Percentiles rank a stretch among this genome's conserved stretches.
Conservation (phyloP, 1,140 invertebrate genomes). For the Mesaphorura yosii region DNA sequence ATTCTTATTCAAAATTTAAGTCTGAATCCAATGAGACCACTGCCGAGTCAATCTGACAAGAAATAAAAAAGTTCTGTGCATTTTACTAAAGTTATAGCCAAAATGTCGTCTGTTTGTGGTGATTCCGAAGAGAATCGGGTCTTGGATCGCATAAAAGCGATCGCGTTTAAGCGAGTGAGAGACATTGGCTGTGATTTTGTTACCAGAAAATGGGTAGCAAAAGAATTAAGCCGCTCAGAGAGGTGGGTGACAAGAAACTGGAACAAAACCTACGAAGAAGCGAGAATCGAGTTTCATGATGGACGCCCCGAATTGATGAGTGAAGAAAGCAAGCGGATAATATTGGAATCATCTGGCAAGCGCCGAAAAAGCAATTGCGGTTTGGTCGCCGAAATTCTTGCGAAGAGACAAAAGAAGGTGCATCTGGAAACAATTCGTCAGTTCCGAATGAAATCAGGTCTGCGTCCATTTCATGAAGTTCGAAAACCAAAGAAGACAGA, state of each 20-base stretch:
- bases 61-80: neutral
- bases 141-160: neutral
- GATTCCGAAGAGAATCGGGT: neutral
- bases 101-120: neutral
- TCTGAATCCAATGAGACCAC: neutral
- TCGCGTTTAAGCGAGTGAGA: neutral
- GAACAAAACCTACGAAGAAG: neutral
- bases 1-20: too few species aligned
- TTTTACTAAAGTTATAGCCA: neutral
- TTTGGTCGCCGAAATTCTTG: neutral
- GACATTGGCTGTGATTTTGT: neutral
- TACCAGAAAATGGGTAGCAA: neutral
- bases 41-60: neutral
- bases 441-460: neutral
- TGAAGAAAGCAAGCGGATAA: neutral
- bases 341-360: neutral
- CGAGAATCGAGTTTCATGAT: neutral
- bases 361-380: neutral
- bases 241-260: neutral
- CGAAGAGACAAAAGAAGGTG: neutral
- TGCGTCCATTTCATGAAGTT: neutral
- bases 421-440: neutral
- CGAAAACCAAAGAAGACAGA: neutral
- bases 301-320: neutral
- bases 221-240: neutral